Evolutionary conservation across 1,140 invertebrate species (phyloP).

Genomic region (Mamestra configurata): DNA sequence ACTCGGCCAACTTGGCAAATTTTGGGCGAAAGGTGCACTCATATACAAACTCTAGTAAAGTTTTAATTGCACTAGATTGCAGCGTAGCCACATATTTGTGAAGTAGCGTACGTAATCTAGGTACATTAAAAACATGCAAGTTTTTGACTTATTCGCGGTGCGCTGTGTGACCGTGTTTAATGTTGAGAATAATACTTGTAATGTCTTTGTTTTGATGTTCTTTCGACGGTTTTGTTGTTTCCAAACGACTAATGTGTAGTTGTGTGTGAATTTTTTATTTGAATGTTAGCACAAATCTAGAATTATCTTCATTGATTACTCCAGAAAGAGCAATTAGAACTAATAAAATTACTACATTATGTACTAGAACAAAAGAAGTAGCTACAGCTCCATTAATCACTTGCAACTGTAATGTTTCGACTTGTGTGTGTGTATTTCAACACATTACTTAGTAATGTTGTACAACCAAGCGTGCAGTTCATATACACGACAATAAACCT

Average conservation of each 20-base stretch:
- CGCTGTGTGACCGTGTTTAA: neutral
- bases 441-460: neutral
- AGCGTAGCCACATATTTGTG: slow-evolving; percentile 58
- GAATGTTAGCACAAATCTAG: neutral
- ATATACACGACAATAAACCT: neutral
- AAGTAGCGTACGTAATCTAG: slow-evolving; percentile 51
- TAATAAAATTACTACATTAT: neutral
- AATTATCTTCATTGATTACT: neutral
- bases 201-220: slow-evolving; percentile 19
- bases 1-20: slow-evolving; percentile 64
- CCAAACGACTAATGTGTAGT: neutral
- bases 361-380: neutral
- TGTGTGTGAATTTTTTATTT: slow-evolving; percentile 11
- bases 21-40: slow-evolving; percentile 72
- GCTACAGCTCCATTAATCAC: neutral
- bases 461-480: neutral
- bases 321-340: neutral
- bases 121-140: slow-evolving; percentile 46
- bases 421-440: neutral
- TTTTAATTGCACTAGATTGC: slow-evolving; percentile 78
- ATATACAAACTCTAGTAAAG: slow-evolving; percentile 71
- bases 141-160: slow-evolving; percentile 55
- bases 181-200: slow-evolving; percentile 29
- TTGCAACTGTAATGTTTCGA: neutral
- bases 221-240: slow-evolving; percentile 29